Evolutionary conservation across 1,140 invertebrate genomes (phyloP).

Genomic region (Catajapyx aquilonaris): DNA sequence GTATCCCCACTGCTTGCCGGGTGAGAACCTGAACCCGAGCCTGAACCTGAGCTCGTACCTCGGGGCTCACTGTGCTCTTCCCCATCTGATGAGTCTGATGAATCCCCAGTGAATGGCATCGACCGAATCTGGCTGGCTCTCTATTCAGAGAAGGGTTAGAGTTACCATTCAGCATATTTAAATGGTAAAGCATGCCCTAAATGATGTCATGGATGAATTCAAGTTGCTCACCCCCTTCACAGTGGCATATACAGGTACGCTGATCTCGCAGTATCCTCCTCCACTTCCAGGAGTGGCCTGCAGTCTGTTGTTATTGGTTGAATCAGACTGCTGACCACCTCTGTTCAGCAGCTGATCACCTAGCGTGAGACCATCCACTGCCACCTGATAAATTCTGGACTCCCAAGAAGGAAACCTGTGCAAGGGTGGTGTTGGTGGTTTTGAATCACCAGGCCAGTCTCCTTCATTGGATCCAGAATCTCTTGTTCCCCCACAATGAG

Average conservation of each 20-base stretch:
- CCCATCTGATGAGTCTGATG: constrained; percentile 82
- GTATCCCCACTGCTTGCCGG: constrained; percentile 23
- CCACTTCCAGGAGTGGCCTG: constrained; percentile 22
- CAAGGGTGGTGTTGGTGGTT: constrained; percentile 70
- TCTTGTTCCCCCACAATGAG: constrained; percentile 1
- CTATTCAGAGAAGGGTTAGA: too few species aligned
- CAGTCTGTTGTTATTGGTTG: constrained; percentile 6
- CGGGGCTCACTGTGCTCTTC: constrained; percentile 28
- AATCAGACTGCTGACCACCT: constrained; percentile 4
- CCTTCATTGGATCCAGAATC: constrained; percentile 9
- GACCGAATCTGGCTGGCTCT: constrained; percentile 86
- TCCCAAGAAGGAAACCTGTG: constrained; percentile 82
- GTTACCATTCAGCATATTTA: too few species aligned
- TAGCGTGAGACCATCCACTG: constrained; percentile 52
- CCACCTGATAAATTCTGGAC: constrained; percentile 81
- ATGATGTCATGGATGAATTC: neutral
- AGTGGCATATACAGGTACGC: constrained; percentile 83
- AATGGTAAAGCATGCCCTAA: neutral
- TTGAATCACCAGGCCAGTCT: constrained; percentile 21
- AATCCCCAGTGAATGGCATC: constrained; percentile 85
- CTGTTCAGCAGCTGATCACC: constrained; percentile 15
- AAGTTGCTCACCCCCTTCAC: constrained; percentile 59
- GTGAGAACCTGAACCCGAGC: constrained; percentile 4
- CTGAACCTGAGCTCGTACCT: constrained; percentile 13
- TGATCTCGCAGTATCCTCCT: constrained; percentile 58